A percentile compares a stretch with the other conserved stretches of the same genome.
phyloP scores from a whole-genome alignment of 2,113 vertebrate species.

The Emberiza fucata region DNA sequence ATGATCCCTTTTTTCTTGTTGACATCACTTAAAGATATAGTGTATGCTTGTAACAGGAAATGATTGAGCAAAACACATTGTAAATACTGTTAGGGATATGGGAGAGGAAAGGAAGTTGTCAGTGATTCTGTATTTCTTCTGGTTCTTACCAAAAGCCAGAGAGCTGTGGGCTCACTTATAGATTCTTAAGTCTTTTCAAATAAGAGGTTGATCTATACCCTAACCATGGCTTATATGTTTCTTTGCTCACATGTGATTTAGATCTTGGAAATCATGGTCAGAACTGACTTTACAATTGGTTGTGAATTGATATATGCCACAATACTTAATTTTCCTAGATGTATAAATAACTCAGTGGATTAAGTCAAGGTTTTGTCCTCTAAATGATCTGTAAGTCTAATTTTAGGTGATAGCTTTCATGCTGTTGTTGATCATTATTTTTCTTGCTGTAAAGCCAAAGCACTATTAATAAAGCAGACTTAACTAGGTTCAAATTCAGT shows the following conservation, averaged over 20 bases:
- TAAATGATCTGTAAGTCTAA: background rate
- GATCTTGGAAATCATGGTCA: background rate
- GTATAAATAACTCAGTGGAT: background rate
- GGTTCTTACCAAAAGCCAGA: background rate
- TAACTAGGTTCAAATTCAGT: background rate
- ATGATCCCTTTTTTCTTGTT: background rate
- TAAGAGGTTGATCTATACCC: background rate
- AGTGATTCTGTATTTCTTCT: background rate
- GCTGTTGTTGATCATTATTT: background rate
- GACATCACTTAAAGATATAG: background rate
- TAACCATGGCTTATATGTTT: background rate
- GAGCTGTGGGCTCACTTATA: background rate
- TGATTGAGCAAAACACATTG: background rate
- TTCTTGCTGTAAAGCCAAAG: background rate
- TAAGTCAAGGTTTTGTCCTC: background rate
- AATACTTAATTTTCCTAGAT: background rate
- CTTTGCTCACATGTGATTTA: background rate
- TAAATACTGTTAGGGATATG: background rate
- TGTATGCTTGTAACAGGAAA: background rate
- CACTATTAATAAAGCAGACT: background rate
- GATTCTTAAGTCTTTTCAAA: background rate
- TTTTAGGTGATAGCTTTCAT: background rate
- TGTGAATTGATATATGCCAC: background rate
- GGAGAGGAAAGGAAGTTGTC: background rate
- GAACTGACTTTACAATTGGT: background rate